These are phyloP conservation scores for Wasmannia auropunctata DNA, from an alignment of 1,140 invertebrate species.

Conservation along the genomic window DNA sequence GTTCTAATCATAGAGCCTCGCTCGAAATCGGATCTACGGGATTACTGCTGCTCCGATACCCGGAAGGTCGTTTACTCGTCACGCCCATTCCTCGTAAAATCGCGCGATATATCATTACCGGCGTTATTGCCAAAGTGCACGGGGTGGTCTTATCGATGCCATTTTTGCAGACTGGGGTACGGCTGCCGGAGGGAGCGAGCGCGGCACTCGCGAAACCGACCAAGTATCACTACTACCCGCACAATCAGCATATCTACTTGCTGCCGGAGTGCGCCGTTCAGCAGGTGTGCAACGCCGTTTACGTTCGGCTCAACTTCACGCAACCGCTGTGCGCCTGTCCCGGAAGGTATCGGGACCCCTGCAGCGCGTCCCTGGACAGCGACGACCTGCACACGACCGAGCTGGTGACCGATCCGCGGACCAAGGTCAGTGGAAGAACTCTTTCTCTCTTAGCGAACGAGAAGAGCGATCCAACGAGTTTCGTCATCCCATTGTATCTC, in stretches of 20 bases:
- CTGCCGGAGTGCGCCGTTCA: constrained; percentile 97
- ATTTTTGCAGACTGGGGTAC: constrained; percentile 89
- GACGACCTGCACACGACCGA: constrained; percentile 96
- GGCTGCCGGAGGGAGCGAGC: constrained; percentile 89
- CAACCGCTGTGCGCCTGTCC: constrained; percentile 97
- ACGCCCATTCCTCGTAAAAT: constrained; percentile 36
- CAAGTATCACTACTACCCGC: constrained; percentile 97
- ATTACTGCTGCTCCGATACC: neutral
- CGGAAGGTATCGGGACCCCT: constrained; percentile 92
- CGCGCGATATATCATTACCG: neutral
- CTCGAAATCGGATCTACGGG: constrained; percentile 17
- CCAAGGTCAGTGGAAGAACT: constrained; percentile 89
- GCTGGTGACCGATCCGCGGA: constrained; percentile 92
- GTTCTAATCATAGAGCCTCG: neutral
- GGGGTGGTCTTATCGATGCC: neutral
- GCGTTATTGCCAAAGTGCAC: constrained; percentile 13
- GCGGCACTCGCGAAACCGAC: constrained; percentile 91
- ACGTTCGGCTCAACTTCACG: constrained; percentile 95
- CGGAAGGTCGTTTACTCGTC: constrained; percentile 29
- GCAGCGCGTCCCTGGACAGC: constrained; percentile 94
- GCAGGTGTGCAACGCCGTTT: constrained; percentile 96
- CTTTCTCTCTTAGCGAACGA: neutral
- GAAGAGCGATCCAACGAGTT: neutral
- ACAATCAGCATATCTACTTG: constrained; percentile 96
- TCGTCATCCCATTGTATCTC: neutral